phyloP scores from a whole-genome alignment of 2,113 vertebrate genomes.

The Copsychus sechellarum region DNA sequence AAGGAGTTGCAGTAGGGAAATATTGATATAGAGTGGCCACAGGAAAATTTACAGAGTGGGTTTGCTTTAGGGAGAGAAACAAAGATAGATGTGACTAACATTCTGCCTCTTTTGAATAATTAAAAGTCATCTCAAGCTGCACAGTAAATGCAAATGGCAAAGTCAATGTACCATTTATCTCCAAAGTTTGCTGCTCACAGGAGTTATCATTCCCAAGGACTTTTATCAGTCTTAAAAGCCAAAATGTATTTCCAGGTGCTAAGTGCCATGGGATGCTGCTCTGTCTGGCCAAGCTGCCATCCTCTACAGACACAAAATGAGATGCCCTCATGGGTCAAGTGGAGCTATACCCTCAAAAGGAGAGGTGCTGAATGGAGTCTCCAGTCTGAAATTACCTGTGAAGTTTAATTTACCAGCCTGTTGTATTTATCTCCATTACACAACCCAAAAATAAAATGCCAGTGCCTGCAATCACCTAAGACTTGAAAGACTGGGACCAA shows the following conservation, averaged over 20 bases:
- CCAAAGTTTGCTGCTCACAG: not conserved
- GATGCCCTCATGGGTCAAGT: not conserved
- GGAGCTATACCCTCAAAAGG: not conserved
- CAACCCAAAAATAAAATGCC: not conserved
- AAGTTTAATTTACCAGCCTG: not conserved
- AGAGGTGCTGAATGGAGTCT: not conserved
- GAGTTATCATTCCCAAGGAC: not conserved
- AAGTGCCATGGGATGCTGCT: not conserved
- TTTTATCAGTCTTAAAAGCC: not conserved
- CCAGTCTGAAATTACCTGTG: not conserved
- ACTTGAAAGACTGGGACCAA: not conserved
- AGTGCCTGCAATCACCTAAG: not conserved
- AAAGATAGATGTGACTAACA: conserved; percentile 9
- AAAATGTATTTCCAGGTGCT: not conserved
- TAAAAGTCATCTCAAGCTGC: conserved; percentile 42
- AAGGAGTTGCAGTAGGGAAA: not conserved
- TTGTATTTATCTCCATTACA: not conserved
- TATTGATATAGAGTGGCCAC: not conserved
- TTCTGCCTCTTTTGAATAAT: conserved; percentile 39
- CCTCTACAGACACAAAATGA: not conserved
- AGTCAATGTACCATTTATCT: conserved; percentile 24
- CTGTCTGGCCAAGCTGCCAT: not conserved
- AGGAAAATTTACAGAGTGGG: not conserved
- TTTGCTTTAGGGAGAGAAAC: conserved; percentile 18
- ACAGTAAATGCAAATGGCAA: conserved; percentile 42